A percentile compares a stretch with the other conserved stretches of the same genome.
phyloP scores from a whole-genome alignment of 2,113 vertebrate genomes.

The Nesoenas mayeri region DNA sequence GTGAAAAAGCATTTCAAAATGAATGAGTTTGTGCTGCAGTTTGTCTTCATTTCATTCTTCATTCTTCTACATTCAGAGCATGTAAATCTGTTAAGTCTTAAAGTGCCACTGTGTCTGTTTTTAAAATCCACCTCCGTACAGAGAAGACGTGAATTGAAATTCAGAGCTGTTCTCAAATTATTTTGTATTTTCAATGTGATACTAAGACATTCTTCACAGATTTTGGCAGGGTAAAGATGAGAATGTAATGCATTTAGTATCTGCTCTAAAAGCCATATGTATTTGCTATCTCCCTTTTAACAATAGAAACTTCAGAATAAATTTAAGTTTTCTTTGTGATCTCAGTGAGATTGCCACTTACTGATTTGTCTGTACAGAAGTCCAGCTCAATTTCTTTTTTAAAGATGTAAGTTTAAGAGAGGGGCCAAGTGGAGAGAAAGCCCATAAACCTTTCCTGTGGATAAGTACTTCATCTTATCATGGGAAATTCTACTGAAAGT shows the following conservation, averaged over 20 bases:
- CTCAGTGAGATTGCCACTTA: background rate
- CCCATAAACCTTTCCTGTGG: background rate
- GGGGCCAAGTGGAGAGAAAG: background rate
- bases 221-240: background rate
- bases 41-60: background rate
- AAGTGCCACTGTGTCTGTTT: background rate
- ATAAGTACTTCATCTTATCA: background rate
- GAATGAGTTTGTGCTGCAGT: background rate
- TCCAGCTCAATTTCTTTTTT: background rate
- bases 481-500: background rate
- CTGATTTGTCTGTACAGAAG: background rate
- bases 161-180: background rate
- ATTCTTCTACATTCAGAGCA: background rate
- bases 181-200: background rate
- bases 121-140: background rate
- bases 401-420: background rate
- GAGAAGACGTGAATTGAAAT: background rate
- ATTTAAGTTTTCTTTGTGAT: background rate
- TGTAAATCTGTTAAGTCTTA: background rate
- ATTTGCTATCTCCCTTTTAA: background rate
- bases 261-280: background rate
- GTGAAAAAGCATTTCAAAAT: background rate
- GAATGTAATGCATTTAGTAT: background rate
- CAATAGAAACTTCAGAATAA: background rate
- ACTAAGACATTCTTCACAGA: background rate